These are phyloP conservation scores for Apodemus sylvaticus DNA, from an alignment of 2,113 vertebrate species.

Conservation along the genomic window DNA sequence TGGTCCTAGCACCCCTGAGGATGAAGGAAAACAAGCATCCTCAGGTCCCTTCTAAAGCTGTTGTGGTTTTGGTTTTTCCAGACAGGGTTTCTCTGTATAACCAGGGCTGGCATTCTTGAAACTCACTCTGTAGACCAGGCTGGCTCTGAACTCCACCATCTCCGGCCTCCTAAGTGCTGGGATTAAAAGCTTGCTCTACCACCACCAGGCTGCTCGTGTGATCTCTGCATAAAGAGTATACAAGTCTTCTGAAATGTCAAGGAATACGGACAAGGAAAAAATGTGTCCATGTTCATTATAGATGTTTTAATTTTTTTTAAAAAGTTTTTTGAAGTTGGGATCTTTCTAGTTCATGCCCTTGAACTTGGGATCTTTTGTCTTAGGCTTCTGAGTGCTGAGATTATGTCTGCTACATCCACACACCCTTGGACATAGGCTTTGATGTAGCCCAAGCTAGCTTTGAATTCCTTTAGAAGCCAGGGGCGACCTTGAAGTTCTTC, in stretches of 20 bases:
- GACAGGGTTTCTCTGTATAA: no score
- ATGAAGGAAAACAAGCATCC: not conserved
- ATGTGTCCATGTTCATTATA: not conserved
- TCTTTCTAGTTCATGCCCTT: not conserved
- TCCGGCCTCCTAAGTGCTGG: no score
- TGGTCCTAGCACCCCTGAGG: not conserved
- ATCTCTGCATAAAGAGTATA: not conserved
- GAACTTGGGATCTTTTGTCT: not conserved
- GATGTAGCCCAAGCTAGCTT: not conserved
- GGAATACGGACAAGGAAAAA: not conserved
- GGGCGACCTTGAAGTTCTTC: not conserved
- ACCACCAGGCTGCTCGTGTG: no score
- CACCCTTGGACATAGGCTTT: not conserved
- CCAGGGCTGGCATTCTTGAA: no score
- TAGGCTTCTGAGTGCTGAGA: not conserved
- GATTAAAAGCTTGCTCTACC: no score
- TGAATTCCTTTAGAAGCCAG: not conserved
- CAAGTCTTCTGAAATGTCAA: not conserved
- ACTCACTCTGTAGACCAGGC: no score
- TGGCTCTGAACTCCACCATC: no score
- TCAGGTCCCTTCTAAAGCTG: not conserved
- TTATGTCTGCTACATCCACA: not conserved
- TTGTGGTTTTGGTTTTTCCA: no score
- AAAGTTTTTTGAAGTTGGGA: not conserved
- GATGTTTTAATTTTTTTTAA: not conserved